Conservation (phyloP, 2,113 vertebrate species). For the Pipra filicauda region DNA sequence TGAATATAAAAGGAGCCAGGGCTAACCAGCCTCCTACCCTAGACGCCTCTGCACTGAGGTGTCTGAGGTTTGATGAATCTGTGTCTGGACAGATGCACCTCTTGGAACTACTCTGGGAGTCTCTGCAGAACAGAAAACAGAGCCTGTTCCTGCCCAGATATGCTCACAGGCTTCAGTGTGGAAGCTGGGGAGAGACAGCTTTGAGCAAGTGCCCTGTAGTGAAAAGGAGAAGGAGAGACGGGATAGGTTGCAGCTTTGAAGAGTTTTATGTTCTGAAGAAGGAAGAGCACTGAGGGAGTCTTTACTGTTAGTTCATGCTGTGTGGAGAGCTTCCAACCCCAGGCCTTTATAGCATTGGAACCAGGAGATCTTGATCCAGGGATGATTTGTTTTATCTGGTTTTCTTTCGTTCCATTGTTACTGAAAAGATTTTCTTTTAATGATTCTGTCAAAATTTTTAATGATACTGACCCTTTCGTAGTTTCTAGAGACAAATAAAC, state of each 20-base stretch:
- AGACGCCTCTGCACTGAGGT: not conserved
- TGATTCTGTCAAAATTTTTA: not conserved
- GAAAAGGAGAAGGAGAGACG: not conserved
- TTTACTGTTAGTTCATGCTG: not conserved
- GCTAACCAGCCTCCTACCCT: not conserved
- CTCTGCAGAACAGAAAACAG: not conserved
- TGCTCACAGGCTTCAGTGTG: not conserved
- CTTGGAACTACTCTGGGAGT: not conserved
- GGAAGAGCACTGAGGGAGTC: not conserved
- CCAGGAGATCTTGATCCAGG: not conserved
- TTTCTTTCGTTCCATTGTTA: not conserved
- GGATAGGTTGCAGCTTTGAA: not conserved
- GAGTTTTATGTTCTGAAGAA: not conserved
- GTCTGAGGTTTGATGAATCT: not conserved
- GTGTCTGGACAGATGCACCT: not conserved
- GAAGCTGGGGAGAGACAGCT: not conserved
- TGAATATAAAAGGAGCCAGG: slow-evolving; percentile 25
- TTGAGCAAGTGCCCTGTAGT: not conserved
- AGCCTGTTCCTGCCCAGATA: not conserved
- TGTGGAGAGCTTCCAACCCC: not conserved
- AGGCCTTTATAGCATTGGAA: not conserved
- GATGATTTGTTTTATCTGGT: not conserved
- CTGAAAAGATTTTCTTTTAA: not conserved
- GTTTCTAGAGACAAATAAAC: not conserved
- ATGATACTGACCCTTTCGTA: not conserved